Evolutionary conservation across 2,113 vertebrate genomes (phyloP).

Genomic region (Pteropus alecto): DNA sequence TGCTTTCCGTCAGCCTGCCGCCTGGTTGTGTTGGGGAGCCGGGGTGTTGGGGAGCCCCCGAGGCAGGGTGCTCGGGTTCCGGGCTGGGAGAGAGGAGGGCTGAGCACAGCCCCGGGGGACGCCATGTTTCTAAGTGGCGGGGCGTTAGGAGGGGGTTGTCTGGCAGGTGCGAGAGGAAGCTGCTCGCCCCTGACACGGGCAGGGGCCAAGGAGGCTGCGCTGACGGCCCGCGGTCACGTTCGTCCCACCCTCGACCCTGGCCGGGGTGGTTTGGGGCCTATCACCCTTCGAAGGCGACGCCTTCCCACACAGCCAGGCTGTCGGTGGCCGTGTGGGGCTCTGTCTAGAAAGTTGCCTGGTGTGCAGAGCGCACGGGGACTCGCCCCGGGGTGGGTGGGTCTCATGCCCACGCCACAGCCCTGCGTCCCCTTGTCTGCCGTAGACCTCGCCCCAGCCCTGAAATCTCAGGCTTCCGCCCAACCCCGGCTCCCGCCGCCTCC

Average conservation of each 20-base stretch:
- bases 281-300: no score
- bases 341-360: not conserved
- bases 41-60: not conserved
- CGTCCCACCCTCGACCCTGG: not conserved
- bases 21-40: accelerated
- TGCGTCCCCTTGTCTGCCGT: accelerated
- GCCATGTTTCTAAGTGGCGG: not conserved
- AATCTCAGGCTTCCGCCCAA: not conserved
- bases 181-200: no score
- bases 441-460: no score
- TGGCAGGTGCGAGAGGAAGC: not conserved
- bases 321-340: not conserved
- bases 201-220: not conserved
- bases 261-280: no score
- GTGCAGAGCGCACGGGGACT: not conserved
- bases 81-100: not conserved
- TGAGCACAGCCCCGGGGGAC: not conserved
- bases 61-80: not conserved
- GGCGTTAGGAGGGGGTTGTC: not conserved
- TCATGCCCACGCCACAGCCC: not conserved
- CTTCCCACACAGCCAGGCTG: not conserved
- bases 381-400: not conserved
- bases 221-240: accelerated
- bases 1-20: accelerated
- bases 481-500: no score